A percentile compares a stretch with the other conserved stretches of the same genome.
phyloP scores from a whole-genome alignment of 2,797 vertebrate genomes.

The Rhinoraja longicauda region DNA sequence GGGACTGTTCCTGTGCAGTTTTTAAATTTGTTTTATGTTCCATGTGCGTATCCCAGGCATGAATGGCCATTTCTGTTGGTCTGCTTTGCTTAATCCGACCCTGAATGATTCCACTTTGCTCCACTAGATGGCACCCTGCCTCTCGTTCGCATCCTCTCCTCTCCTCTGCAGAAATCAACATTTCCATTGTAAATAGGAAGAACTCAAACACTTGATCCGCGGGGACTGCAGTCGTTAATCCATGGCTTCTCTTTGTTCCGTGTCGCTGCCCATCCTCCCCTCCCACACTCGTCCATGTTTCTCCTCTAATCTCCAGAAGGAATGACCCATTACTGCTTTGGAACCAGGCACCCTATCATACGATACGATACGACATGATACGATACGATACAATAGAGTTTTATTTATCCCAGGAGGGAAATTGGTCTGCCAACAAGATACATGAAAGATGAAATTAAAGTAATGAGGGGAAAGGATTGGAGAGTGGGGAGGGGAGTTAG shows the following conservation, averaged over 20 bases:
- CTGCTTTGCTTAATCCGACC: background rate
- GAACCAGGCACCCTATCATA: background rate
- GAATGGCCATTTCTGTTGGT: background rate
- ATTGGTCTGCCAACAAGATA: no score
- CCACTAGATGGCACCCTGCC: background rate
- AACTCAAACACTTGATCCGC: background rate
- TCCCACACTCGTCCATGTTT: background rate
- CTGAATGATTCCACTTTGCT: background rate
- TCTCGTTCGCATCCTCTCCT: background rate
- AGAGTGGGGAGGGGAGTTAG: no score
- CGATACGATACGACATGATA: no score
- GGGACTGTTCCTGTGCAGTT: no score
- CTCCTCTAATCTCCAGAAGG: background rate
- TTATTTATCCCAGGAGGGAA: no score
- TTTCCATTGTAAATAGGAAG: background rate
- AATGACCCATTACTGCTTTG: background rate
- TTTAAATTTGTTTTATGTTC: no score
- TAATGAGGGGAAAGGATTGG: no score
- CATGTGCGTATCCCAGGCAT: background rate
- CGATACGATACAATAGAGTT: no score
- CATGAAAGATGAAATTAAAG: no score
- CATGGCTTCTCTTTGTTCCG: background rate
- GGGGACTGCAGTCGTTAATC: background rate
- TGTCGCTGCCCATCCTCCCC: background rate
- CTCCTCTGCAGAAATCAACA: background rate